Evolutionary conservation across 2,797 vertebrate genomes (phyloP), one percentile per base, ranked within the genome.

Genomic region (Scolopax bukidnonensis): DNA sequence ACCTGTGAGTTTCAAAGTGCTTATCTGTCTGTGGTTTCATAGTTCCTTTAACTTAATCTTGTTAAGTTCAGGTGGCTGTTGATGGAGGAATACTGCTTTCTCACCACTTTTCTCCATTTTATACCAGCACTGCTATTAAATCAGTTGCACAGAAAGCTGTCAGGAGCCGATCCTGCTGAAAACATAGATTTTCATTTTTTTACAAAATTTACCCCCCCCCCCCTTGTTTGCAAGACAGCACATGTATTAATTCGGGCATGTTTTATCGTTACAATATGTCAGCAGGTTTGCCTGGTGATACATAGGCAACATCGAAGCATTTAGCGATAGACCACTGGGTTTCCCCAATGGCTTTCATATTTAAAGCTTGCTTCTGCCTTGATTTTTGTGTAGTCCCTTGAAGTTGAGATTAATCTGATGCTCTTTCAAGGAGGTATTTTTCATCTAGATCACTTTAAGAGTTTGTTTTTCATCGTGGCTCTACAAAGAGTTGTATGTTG

Each of bases 101-200:
- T 77, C 41, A 38, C 9, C 6, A 2, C 41, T 86, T 80, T 56
- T 59, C 63, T 77, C 36, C 11, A 7, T 54, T 69, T 83, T n/a
- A 10, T 85, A 15, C 4, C 43, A 63, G n/a, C 30, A n/a, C 23
- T 80, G 27, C 16, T 89, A 1, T 70, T 79, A 21, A 85, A 67
- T 70, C 38, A 51, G 27, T 59, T 80, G 47, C 63, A 54, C 1
- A 27, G 25, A 10, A 38, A 88, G 6, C 20, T 86, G n/a, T 64
- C n/a, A 63, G 47, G 30, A 70, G 1, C 51, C 59, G 13, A 76
- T 59, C 41, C 51, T 60, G 16, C 16, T 78, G 40, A 54, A 92
- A 84, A 71, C 1, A 0, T 32, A 41, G 38, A 8, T 7, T 9
- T n/a, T 30, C 16, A 11, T 8, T 2, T 1, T 56, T 10, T 7